Conservation (phyloP, 2,797 vertebrate species). For the Thaleichthys pacificus region DNA sequence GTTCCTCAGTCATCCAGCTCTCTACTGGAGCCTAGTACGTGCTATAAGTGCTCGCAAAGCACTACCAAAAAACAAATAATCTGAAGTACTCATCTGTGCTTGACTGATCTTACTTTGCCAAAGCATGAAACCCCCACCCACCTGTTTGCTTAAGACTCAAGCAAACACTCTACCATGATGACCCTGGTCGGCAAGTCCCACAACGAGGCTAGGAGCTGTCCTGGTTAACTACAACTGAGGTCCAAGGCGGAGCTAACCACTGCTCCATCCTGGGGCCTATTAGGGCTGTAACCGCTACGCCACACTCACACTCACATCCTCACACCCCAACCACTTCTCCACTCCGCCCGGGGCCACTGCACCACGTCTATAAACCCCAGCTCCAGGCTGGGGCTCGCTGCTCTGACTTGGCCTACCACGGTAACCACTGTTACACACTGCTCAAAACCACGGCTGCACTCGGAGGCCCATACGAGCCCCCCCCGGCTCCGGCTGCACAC, state of each 20-base stretch:
- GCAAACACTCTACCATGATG: not conserved
- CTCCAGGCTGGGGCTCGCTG: slow-evolving; percentile 59
- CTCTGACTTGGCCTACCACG: slow-evolving; percentile 54
- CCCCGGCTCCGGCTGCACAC: slow-evolving; percentile 55
- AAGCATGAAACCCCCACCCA: too few relatives aligned
- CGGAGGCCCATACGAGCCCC: slow-evolving; percentile 52
- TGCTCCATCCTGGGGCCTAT: slow-evolving; percentile 34
- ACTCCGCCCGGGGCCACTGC: slow-evolving; percentile 53
- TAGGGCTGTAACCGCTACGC: slow-evolving; percentile 49
- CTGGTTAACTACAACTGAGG: slow-evolving; percentile 45
- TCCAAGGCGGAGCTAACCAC: slow-evolving; percentile 40
- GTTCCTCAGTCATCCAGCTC: too few relatives aligned
- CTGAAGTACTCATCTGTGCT: too few relatives aligned
- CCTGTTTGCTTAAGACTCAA: too few relatives aligned
- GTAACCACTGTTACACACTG: slow-evolving; percentile 47
- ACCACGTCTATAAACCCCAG: slow-evolving; percentile 63
- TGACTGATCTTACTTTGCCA: too few relatives aligned
- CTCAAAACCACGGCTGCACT: slow-evolving; percentile 30
- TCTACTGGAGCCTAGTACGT: too few relatives aligned
- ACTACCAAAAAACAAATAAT: too few relatives aligned
- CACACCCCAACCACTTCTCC: slow-evolving; percentile 32
- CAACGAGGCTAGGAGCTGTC: not conserved
- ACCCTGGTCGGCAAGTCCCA: not conserved
- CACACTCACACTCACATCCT: slow-evolving; percentile 20
- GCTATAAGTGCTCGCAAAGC: too few relatives aligned